Conservation (phyloP, 2,797 vertebrate species). For the Darevskia mixta region DNA sequence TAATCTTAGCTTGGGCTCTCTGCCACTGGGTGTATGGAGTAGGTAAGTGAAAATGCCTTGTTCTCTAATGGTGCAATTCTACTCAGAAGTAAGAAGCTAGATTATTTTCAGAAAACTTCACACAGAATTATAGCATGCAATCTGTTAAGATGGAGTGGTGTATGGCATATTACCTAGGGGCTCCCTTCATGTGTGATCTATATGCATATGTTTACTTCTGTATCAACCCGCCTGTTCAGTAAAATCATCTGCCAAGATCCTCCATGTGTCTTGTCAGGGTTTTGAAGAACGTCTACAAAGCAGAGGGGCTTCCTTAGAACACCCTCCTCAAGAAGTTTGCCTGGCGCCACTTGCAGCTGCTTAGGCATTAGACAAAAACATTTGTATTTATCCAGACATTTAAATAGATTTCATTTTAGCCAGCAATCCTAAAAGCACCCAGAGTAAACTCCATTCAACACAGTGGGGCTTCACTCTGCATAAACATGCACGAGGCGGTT, state of each 20-base stretch:
- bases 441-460: neutral
- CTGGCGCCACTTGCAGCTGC: neutral
- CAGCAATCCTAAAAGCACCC: neutral
- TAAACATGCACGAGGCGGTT: neutral
- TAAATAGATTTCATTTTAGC: neutral
- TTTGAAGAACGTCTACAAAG: neutral
- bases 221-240: neutral
- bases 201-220: neutral
- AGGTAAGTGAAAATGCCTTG: conserved; percentile 19
- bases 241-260: neutral
- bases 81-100: neutral
- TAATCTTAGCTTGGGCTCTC: neutral
- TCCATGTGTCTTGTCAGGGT: too few species aligned
- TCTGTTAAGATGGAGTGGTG: neutral
- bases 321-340: neutral
- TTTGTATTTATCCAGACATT: neutral
- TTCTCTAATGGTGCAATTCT: neutral
- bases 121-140: too few species aligned
- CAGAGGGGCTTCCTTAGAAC: neutral
- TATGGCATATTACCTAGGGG: neutral
- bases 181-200: neutral
- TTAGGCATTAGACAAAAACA: neutral
- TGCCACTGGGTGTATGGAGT: neutral
- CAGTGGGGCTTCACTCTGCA: neutral
- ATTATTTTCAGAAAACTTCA: too few species aligned